phyloP scores from a whole-genome alignment of 2,113 vertebrate genomes.

The Saimiri boliviensis region DNA sequence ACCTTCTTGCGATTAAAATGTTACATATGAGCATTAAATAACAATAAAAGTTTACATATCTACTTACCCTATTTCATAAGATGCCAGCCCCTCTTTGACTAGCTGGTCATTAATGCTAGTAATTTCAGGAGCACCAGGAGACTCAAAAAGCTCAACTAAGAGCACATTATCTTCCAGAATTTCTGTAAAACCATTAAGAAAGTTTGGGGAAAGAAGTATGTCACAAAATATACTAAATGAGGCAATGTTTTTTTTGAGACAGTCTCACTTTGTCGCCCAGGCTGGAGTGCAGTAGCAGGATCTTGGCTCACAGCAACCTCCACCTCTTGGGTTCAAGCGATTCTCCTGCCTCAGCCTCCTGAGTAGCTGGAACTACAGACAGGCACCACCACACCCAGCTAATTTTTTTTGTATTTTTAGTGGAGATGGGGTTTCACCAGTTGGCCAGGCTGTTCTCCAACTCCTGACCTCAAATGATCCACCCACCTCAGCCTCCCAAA shows the following conservation, averaged over 20 bases:
- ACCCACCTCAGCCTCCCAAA: no score
- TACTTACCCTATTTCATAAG: constrained; percentile 82
- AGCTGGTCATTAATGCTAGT: constrained; percentile 85
- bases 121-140: constrained; percentile 51
- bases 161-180: constrained; percentile 78
- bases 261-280: no score
- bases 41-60: neutral
- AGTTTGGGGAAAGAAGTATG: constrained; percentile 48
- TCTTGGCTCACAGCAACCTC: no score
- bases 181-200: constrained; percentile 80
- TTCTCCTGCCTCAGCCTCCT: no score
- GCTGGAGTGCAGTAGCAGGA: no score
- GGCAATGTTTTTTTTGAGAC: neutral
- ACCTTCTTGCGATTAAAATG: neutral
- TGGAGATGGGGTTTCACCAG: no score
- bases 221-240: constrained; percentile 43
- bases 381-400: accelerated
- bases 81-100: constrained; percentile 84
- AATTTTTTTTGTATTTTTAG: no score
- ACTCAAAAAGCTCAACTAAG: constrained; percentile 84
- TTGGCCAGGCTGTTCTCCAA: no score
- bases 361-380: no score
- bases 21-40: neutral
- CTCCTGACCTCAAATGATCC: no score
- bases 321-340: no score